Percentiles rank a stretch among this genome's conserved stretches.
Conservation (phyloP, 92 coral and sea anemone genomes). For the Zoanthus gigantus region DNA sequence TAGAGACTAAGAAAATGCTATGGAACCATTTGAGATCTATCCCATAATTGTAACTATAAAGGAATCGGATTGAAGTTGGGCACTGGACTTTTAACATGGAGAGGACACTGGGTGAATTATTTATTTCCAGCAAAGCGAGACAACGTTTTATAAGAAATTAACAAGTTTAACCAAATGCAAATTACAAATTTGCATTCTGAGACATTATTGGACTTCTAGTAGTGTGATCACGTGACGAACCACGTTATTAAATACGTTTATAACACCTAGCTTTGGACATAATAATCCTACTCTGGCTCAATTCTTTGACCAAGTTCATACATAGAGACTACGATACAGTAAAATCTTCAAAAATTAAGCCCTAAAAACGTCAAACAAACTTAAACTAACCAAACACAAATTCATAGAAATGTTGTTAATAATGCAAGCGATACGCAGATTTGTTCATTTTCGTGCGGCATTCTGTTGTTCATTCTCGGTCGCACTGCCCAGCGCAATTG, state of each 20-base stretch:
- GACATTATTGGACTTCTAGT: too few relatives aligned
- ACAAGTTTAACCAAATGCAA: too few relatives aligned
- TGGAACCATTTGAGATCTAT: constrained; percentile 56
- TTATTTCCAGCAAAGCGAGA: background rate
- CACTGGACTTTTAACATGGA: constrained; percentile 18
- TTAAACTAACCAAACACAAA: too few relatives aligned
- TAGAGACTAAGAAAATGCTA: background rate
- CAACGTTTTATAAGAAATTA: background rate
- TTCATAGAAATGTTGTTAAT: too few relatives aligned
- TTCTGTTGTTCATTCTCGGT: background rate
- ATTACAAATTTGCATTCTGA: too few relatives aligned
- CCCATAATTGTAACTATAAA: constrained; percentile 6
- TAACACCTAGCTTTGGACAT: background rate
- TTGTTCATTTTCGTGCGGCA: background rate
- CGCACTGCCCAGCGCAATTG: constrained; percentile 46
- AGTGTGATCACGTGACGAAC: constrained; percentile 39
- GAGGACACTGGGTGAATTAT: background rate
- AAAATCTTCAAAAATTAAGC: too few relatives aligned
- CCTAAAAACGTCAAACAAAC: too few relatives aligned
- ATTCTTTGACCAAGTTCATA: too few relatives aligned
- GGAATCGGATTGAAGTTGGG: background rate
- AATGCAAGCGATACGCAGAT: background rate
- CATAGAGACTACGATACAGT: background rate
- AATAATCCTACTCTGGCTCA: too few relatives aligned
- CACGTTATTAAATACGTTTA: background rate